Evolutionary conservation across 2,113 vertebrate genomes (phyloP), one percentile per base, ranked within the genome.

Genomic region (Garra rufa): DNA sequence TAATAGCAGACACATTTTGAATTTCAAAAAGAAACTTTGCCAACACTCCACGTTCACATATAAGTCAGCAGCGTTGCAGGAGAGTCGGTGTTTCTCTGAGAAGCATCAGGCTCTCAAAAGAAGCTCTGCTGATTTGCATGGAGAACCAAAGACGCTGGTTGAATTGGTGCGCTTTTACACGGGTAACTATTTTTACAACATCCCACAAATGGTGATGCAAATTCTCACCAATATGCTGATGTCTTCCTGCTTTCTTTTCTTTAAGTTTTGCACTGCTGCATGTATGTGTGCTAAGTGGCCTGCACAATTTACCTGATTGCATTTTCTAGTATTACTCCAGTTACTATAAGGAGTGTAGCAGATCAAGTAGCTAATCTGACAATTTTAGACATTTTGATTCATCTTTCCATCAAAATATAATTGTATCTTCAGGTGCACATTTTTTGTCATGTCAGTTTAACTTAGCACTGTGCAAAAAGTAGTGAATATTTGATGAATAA

Each of bases 161-260:
- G 17, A 52, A 34, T 28, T 8, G 26, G 3, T 73, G 41, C 10
- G 21, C 46, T 30, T 75, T 52, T 75, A 30, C 44, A 28, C 11
- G 5, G 73, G 14, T 75, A 6, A 30, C 73, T 50, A 52, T 75
- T 75, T 75, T 48, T 63, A 63, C 11, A 70, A 43, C n/a, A 46
- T 73, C 13, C n/a, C 11, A 73, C 41, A 73, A 73, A 46, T 44
- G 11, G 19, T 46, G 24, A 75, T 75, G 73, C 46, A 75, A 74
- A 75, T 75, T 8, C 24, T 28, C 2, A 6, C 30, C 6, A 2
- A 75, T 44, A 71, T 11, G 41, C n/a, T 46, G 41, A 19, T 75
- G 30, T 3, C 15, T 3, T 17, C 63, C 17, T 38, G 63, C 26
- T 67, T 67, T 34, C 63, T 65, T 67, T 17, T 30, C 24, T 65